Conservation (phyloP, 1,140 invertebrate species). For the Vanessa atalanta region DNA sequence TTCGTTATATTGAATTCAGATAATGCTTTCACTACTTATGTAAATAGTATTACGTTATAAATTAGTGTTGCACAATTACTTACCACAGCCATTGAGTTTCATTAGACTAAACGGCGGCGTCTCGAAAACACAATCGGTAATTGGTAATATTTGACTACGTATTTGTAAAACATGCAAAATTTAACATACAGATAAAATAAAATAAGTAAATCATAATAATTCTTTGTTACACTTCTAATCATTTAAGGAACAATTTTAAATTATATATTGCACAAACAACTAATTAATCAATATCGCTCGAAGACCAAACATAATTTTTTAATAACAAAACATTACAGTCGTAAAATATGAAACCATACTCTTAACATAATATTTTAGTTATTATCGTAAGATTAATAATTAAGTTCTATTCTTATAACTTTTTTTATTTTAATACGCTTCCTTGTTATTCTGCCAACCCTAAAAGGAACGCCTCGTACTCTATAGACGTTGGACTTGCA, state of each 20-base stretch:
- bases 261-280: too few relatives aligned
- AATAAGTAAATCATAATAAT: too few relatives aligned
- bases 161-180: too few relatives aligned
- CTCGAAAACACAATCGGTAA: background rate
- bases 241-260: too few relatives aligned
- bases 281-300: too few relatives aligned
- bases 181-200: too few relatives aligned
- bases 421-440: constrained; percentile 12
- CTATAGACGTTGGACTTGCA: constrained; percentile 35
- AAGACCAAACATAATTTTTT: too few relatives aligned
- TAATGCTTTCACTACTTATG: background rate
- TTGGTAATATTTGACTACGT: background rate
- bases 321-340: too few relatives aligned
- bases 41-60: background rate
- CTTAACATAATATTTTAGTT: background rate
- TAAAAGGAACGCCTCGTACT: constrained; percentile 16
- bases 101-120: constrained; percentile 10
- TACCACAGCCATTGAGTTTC: background rate
- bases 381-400: constrained; percentile 2
- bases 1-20: too few relatives aligned
- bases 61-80: background rate
- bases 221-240: too few relatives aligned
- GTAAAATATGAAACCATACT: background rate
- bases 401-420: background rate
- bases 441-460: constrained; percentile 32